These are phyloP conservation scores for Solea senegalensis DNA, from an alignment of 2,113 vertebrate species.

Conservation along the genomic window DNA sequence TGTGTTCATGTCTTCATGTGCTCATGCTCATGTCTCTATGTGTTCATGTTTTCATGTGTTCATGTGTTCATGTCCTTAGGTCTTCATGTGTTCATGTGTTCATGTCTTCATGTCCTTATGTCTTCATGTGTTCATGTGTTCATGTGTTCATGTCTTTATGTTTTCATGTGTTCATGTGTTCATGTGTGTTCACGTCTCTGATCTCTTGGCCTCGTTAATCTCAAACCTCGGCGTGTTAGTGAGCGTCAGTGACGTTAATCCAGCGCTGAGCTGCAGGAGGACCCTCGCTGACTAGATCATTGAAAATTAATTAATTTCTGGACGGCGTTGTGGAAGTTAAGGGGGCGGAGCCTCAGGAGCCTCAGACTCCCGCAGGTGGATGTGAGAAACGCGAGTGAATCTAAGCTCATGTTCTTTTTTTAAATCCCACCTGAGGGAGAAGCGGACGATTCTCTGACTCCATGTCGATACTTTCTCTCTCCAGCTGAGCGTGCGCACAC, in stretches of 20 bases:
- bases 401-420: conserved; percentile 57
- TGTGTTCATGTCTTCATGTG: no score
- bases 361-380: conserved; percentile 28
- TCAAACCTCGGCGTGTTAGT: conserved; percentile 59
- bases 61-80: no score
- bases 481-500: conserved; percentile 48
- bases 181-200: neutral
- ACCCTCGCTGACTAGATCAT: no score
- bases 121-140: no score
- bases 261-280: conserved; percentile 64
- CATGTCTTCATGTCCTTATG: no score
- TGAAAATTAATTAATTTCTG: conserved; percentile 60
- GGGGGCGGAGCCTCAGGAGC: conserved; percentile 17
- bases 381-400: conserved; percentile 69
- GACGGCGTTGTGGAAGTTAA: conserved; percentile 58
- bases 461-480: conserved; percentile 71
- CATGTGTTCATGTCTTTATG: no score
- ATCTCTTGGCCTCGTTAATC: conserved; percentile 48
- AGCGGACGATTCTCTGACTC: conserved; percentile 60
- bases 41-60: no score
- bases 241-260: conserved; percentile 76
- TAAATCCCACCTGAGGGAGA: conserved; percentile 76
- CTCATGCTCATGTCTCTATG: no score
- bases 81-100: no score
- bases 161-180: no score